Base-by-base conservation (phyloP, 2,888 invertebrate genomes). In the Camptogramma bilineatum region DNA sequence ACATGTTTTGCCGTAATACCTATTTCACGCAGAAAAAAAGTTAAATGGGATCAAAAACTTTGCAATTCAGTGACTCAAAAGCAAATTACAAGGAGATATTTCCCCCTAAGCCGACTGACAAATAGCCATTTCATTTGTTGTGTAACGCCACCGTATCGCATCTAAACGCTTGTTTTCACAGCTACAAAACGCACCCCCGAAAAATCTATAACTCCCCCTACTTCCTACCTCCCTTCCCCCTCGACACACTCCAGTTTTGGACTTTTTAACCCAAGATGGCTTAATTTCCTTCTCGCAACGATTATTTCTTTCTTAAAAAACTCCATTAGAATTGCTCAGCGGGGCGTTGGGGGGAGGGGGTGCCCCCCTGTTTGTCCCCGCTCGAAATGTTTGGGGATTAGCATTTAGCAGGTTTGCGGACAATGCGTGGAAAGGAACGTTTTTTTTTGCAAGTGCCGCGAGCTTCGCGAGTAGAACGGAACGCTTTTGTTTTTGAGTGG, bases 241-340 rank as follows among this genome's bases (percentile, higher is more conserved):
- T 69, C 73, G 61, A 71, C 71, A 76, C 81, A 77, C 85, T 81
- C 80, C 79, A 81, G 77, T 86, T 86, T 86, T 85, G 85, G 85
- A 87, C 87, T 86, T 88, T 90, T 90, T 87, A 87, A 86, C 84
- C 86, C 86, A 85, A 90, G 90, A 90, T 88, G 90, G 86, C 90
- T 90, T 89, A 88, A 91, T 91, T 90, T 89, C 84, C 86, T 85
- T 82, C 82, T 82, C 80, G 75, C 80, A 75, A 77, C 82, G 80
- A 85, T 83, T 82, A 83, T 84, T 84, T 80, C 79, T 83, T 86
- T 83, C 86, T 86, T 84, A 73, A 81, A 85, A 87, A 86, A 84
- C 83, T 83, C 85, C 84, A 85, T 88, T 88, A 88, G 83, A 79
- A 83, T 78, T 75, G 82, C 74, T 79, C 74, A 74, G 77, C 70